phyloP scores from a whole-genome alignment of 2,888 invertebrate genomes.

The Lasioglossum oenotherae region DNA sequence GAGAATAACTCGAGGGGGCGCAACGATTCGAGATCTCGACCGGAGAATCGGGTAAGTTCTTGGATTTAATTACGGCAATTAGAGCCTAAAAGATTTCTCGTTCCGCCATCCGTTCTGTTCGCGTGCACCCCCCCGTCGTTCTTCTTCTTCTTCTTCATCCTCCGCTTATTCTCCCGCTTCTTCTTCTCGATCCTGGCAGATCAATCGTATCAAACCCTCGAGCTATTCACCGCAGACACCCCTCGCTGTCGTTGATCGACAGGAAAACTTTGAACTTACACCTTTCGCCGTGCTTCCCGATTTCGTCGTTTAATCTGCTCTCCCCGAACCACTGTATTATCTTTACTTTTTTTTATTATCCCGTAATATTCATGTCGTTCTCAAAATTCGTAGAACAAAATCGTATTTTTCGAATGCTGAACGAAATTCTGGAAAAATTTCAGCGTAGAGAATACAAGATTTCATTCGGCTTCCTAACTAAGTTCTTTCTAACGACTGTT shows the following conservation, averaged over 20 bases:
- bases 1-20: slow-evolving; percentile 64
- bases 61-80: slow-evolving; percentile 81
- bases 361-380: neutral
- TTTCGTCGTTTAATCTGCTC: slow-evolving; percentile 16
- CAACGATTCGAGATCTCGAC: slow-evolving; percentile 63
- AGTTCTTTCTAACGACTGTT: neutral
- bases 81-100: slow-evolving; percentile 77
- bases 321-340: neutral
- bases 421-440: neutral
- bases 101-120: slow-evolving; percentile 50
- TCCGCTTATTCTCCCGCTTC: slow-evolving; percentile 19
- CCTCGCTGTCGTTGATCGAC: slow-evolving; percentile 74
- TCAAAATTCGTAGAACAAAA: neutral
- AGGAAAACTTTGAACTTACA: slow-evolving; percentile 75
- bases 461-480: neutral
- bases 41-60: slow-evolving; percentile 78
- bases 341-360: neutral
- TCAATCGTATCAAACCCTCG: slow-evolving; percentile 77
- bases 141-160: neutral
- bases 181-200: slow-evolving; percentile 62
- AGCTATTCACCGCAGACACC: slow-evolving; percentile 74
- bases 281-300: slow-evolving; percentile 9
- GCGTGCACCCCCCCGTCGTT: slow-evolving; percentile 26
- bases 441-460: neutral
- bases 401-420: neutral